Evolutionary conservation across 2,797 vertebrate genomes (phyloP).

Genomic region (Lindbergichthys nudifrons): DNA sequence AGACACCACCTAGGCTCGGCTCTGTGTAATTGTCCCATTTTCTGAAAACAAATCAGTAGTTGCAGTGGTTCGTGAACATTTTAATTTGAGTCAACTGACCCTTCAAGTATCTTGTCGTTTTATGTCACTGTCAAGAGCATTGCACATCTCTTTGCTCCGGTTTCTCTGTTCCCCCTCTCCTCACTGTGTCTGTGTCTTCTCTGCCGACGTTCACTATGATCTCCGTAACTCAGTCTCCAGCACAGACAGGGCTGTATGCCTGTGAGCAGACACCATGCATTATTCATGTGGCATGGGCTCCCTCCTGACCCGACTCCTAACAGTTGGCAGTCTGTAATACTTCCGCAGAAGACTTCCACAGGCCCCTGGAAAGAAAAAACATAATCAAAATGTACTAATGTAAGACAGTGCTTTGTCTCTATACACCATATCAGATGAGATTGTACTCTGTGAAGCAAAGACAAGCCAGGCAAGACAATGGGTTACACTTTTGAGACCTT

Average conservation of each 20-base stretch:
- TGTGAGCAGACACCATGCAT: slow-evolving; percentile 72
- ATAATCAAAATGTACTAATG: slow-evolving; percentile 55
- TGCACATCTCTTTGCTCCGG: slow-evolving; percentile 13
- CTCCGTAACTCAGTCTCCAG: slow-evolving; percentile 47
- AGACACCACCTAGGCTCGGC: too few relatives aligned
- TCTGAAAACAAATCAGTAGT: background rate
- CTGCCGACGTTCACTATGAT: slow-evolving; percentile 53
- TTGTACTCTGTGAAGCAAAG: slow-evolving; percentile 30
- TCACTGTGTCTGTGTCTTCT: slow-evolving; percentile 44
- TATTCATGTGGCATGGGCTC: slow-evolving; percentile 73
- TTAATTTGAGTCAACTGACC: slow-evolving; percentile 4
- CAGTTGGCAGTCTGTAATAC: slow-evolving; percentile 72
- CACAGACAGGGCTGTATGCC: slow-evolving; percentile 77
- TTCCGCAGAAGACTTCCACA: slow-evolving; percentile 53
- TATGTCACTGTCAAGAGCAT: background rate
- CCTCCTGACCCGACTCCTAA: slow-evolving; percentile 75
- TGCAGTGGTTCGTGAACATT: background rate
- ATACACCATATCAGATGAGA: slow-evolving; percentile 10
- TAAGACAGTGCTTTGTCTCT: slow-evolving; percentile 38
- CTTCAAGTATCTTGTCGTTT: background rate
- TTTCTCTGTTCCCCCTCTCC: slow-evolving; percentile 9
- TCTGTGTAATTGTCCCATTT: too few relatives aligned
- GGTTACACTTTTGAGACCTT: background rate
- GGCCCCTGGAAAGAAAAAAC: slow-evolving; percentile 53
- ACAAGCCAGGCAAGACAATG: background rate